phyloP scores from a whole-genome alignment of 2,113 vertebrate genomes.

The Mastomys natalensis region DNA sequence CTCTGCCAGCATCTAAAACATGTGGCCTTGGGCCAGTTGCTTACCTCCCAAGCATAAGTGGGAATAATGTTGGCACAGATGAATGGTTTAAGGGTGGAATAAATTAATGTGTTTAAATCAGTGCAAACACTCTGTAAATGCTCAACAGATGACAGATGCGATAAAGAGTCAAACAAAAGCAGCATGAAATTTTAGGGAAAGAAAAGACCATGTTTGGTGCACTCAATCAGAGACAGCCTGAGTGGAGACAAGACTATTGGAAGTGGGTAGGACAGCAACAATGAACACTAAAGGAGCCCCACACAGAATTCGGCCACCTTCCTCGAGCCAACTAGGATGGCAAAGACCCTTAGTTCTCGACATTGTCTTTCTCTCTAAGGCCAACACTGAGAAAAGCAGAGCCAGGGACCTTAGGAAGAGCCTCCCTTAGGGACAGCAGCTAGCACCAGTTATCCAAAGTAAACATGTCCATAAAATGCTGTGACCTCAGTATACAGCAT shows the following conservation, averaged over 20 bases:
- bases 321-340: neutral
- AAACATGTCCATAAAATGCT: neutral
- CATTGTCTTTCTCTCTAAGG: neutral
- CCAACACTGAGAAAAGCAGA: neutral
- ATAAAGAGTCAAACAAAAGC: conserved; percentile 51
- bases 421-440: neutral
- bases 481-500: neutral
- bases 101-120: conserved; percentile 23
- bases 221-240: neutral
- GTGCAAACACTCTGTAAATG: neutral
- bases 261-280: neutral
- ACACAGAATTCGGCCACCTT: neutral
- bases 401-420: neutral
- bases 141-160: conserved; percentile 31
- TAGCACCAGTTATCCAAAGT: neutral
- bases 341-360: neutral
- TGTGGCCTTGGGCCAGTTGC: neutral
- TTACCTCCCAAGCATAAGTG: neutral
- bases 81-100: neutral
- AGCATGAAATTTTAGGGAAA: conserved; percentile 31
- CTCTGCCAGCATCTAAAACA: neutral
- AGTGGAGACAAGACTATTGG: neutral
- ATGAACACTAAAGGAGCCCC: neutral
- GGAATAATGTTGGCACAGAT: neutral
- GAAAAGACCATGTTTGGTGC: neutral